A percentile compares a stretch with the other conserved stretches of the same genome.
Conservation (phyloP, 2,797 vertebrate species). For the Holocentrus rufus region DNA sequence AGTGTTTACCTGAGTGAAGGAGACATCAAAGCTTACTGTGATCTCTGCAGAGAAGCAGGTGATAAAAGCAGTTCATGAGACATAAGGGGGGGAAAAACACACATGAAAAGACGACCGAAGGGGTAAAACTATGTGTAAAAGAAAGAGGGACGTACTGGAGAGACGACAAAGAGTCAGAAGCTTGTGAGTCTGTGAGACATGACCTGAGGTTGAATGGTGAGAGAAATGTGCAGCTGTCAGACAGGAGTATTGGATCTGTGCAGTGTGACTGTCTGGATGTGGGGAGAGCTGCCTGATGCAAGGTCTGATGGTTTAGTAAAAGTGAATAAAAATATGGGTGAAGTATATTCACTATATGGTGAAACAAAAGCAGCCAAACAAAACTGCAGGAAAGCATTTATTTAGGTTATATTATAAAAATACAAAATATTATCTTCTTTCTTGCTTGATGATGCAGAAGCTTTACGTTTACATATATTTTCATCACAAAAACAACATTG, state of each 20-base stretch:
- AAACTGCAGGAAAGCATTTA: background rate
- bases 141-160: constrained; percentile 10
- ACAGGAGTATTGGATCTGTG: too few relatives aligned
- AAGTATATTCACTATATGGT: background rate
- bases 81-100: background rate
- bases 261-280: background rate
- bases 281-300: constrained; percentile 7
- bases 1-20: constrained; percentile 36
- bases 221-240: constrained; percentile 2
- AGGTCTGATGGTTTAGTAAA: background rate
- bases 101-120: constrained; percentile 7
- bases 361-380: background rate
- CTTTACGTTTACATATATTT: too few relatives aligned
- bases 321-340: background rate
- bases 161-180: constrained; percentile 18
- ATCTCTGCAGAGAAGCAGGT: constrained; percentile 16
- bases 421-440: too few relatives aligned
- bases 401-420: too few relatives aligned
- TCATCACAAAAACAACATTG: too few relatives aligned
- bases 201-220: background rate
- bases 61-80: constrained; percentile 25
- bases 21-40: constrained; percentile 34
- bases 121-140: background rate
- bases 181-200: background rate
- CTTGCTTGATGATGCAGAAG: too few relatives aligned